Evolutionary conservation across 2,888 invertebrate genomes (phyloP).

Genomic region (Harmothoe impar): DNA sequence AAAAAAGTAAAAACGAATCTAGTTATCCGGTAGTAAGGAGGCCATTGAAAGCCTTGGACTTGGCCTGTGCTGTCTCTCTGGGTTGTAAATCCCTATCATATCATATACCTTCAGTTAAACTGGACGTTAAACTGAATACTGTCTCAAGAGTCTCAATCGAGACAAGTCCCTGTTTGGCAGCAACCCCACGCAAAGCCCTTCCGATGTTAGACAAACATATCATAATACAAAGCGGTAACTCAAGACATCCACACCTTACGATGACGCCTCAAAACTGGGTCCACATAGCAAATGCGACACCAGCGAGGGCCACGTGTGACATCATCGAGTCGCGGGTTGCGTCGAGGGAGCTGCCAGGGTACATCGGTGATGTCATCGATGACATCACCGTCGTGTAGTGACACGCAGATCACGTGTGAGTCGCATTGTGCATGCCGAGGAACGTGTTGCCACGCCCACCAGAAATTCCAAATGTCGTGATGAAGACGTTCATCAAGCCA

Average conservation of each 20-base stretch:
- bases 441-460: constrained; percentile 66
- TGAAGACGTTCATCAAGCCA: constrained; percentile 73
- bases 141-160: not conserved
- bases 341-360: not conserved
- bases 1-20: not conserved
- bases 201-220: not conserved
- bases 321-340: not conserved
- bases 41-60: not conserved
- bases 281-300: too few relatives aligned
- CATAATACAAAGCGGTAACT: too few relatives aligned
- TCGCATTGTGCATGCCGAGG: constrained; percentile 52
- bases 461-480: constrained; percentile 73
- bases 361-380: not conserved
- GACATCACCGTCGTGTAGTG: constrained; percentile 10
- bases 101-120: not conserved
- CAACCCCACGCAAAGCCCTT: constrained; percentile 43
- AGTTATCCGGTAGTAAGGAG: not conserved
- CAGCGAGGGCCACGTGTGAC: too few relatives aligned
- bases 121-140: not conserved
- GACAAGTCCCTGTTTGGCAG: constrained; percentile 3
- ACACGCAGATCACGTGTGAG: constrained; percentile 61
- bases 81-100: not conserved
- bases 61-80: not conserved
- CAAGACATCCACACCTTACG: not conserved
- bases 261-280: not conserved